These are phyloP conservation scores for Temnopleurus reevesii DNA, from an alignment of 53 echinoderm and acorn worm species.

Conservation along the genomic window DNA sequence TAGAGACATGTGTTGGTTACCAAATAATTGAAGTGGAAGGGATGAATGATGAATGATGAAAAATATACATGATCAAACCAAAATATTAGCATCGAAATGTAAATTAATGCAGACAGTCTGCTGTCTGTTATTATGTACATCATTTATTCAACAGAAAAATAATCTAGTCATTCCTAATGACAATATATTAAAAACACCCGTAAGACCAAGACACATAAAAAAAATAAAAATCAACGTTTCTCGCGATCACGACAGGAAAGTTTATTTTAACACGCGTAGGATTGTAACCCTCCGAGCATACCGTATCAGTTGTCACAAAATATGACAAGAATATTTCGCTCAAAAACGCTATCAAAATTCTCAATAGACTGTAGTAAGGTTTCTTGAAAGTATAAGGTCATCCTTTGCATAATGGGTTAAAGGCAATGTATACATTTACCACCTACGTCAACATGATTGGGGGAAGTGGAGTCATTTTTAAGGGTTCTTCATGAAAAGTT, in stretches of 20 bases:
- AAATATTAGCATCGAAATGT: too few relatives aligned
- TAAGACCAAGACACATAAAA: too few relatives aligned
- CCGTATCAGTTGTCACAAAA: conserved; percentile 10
- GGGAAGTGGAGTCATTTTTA: not conserved
- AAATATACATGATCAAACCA: too few relatives aligned
- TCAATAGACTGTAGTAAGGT: not conserved
- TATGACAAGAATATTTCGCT: not conserved
- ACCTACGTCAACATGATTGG: not conserved
- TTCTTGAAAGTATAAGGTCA: conserved; percentile 2
- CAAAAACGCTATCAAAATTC: not conserved
- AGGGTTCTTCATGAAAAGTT: not conserved
- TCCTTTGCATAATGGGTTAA: not conserved
- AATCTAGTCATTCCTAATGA: too few relatives aligned
- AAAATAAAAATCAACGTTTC: not conserved
- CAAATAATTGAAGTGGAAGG: too few relatives aligned
- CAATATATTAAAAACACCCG: too few relatives aligned
- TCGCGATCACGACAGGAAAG: not conserved
- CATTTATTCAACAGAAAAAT: too few relatives aligned
- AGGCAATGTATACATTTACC: conserved; percentile 7
- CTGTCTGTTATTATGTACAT: too few relatives aligned
- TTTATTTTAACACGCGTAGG: not conserved
- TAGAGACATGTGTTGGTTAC: too few relatives aligned
- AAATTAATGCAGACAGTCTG: too few relatives aligned
- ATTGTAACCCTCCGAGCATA: not conserved
- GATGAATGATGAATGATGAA: too few relatives aligned